These are phyloP conservation scores for Synanthedon formicaeformis DNA, from an alignment of 2,888 invertebrate genomes.

Conservation along the genomic window DNA sequence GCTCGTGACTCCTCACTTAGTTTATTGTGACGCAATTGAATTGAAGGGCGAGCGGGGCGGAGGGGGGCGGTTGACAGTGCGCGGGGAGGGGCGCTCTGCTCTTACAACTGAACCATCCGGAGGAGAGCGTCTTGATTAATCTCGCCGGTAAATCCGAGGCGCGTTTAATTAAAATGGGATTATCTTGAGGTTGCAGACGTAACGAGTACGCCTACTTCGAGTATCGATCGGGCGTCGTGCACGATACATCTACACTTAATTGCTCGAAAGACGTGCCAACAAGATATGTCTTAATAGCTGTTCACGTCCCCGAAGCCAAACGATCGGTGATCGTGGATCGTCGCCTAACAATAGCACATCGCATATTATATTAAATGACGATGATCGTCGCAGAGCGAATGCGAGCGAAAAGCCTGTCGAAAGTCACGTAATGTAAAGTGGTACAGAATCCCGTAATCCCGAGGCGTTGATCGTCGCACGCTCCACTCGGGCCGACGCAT, in stretches of 20 bases:
- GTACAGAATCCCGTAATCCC: constrained; percentile 5
- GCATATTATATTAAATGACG: too few species aligned
- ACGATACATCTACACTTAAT: background rate
- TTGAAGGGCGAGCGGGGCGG: constrained; percentile 7
- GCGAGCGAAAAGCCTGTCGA: constrained; percentile 4
- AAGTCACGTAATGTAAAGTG: constrained; percentile 3
- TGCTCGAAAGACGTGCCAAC: background rate
- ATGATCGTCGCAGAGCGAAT: background rate
- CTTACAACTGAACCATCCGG: constrained; percentile 4
- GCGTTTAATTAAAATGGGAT: constrained; percentile 57
- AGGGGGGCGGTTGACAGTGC: constrained; percentile 1
- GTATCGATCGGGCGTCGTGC: background rate
- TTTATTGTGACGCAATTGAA: constrained; percentile 11
- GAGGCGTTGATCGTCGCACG: constrained; percentile 13
- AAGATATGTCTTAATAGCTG: background rate
- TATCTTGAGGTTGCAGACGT: constrained; percentile 34
- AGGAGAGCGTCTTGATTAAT: constrained; percentile 44
- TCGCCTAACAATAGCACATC: too few species aligned
- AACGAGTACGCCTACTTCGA: background rate
- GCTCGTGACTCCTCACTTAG: constrained; percentile 5
- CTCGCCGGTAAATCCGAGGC: constrained; percentile 35
- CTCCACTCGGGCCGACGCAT: constrained; percentile 13
- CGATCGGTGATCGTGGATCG: background rate
- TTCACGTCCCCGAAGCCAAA: background rate
- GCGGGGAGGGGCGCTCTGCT: constrained; percentile 1